Evolutionary conservation across 92 coral and sea anemone genomes (phyloP).

Genomic region (Virgularia gustaviana): DNA sequence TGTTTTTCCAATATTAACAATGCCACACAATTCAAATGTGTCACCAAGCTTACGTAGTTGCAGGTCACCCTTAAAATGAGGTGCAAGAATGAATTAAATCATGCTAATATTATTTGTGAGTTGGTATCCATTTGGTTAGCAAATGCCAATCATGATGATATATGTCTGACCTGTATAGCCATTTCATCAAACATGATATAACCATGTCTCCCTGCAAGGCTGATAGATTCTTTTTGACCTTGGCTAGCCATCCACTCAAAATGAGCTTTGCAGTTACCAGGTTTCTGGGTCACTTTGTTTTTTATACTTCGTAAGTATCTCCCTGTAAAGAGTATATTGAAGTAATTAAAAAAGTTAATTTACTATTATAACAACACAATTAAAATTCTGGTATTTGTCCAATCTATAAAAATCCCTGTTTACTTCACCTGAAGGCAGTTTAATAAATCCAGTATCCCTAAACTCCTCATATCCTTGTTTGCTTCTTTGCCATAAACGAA

Average conservation of each 20-base stretch:
- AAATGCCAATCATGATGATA: no score
- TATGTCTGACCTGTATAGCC: conserved; percentile 47
- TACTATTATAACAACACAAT: background rate
- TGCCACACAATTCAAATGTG: conserved; percentile 52
- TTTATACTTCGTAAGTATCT: conserved; percentile 45
- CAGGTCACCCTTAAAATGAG: conserved; percentile 42
- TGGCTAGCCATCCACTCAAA: conserved; percentile 52
- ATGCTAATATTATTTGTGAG: no score
- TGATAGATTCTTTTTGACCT: conserved; percentile 24
- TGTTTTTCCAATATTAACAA: conserved; percentile 48
- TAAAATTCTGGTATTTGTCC: background rate
- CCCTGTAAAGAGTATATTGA: conserved; percentile 2
- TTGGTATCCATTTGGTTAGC: no score
- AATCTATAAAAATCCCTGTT: conserved; percentile 1
- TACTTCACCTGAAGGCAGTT: conserved; percentile 44
- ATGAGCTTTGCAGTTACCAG: conserved; percentile 48
- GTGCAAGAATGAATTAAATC: no score
- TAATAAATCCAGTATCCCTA: conserved; percentile 37
- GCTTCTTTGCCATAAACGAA: conserved; percentile 54
- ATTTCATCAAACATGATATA: conserved; percentile 57
- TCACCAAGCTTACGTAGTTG: conserved; percentile 58
- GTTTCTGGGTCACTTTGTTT: conserved; percentile 55
- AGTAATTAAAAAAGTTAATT: no score
- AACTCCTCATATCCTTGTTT: conserved; percentile 56
- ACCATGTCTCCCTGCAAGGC: conserved; percentile 52